These are phyloP conservation scores for Alentia gelatinosa DNA, from an alignment of 2,888 invertebrate genomes.

Conservation along the genomic window DNA sequence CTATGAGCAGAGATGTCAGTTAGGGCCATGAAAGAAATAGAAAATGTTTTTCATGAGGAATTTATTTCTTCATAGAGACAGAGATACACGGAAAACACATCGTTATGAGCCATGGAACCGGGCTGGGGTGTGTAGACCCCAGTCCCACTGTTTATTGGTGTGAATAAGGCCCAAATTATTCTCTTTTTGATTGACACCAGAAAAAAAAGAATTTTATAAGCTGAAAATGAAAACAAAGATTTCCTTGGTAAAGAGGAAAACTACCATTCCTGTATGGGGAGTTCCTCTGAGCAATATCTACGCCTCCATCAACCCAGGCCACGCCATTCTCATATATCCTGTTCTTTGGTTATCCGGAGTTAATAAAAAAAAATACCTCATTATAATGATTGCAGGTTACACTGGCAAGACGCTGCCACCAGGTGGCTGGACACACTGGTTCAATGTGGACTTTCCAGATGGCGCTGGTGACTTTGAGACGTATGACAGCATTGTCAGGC, in stretches of 20 bases:
- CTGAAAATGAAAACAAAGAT: no score
- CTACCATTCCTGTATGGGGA: background rate
- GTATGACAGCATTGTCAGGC: background rate
- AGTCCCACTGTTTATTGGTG: background rate
- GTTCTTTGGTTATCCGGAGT: background rate
- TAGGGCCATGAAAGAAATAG: no score
- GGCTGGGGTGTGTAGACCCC: background rate
- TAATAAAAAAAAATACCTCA: background rate
- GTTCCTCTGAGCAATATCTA: background rate
- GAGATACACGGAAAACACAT: no score
- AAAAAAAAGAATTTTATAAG: no score
- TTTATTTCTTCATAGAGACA: no score
- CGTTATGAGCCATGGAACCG: no score
- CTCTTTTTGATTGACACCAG: no score
- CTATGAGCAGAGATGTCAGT: no score
- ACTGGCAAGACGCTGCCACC: background rate
- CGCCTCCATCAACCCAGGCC: background rate
- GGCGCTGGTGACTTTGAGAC: constrained; percentile 48
- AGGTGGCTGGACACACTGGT: constrained; percentile 53
- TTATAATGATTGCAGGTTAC: constrained; percentile 32
- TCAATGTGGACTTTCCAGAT: constrained; percentile 22
- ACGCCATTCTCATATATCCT: background rate
- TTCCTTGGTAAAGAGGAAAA: no score
- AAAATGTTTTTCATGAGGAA: no score
- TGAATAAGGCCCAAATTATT: no score